phyloP scores from a whole-genome alignment of 2,888 invertebrate genomes.

The Hypercompe scribonia region DNA sequence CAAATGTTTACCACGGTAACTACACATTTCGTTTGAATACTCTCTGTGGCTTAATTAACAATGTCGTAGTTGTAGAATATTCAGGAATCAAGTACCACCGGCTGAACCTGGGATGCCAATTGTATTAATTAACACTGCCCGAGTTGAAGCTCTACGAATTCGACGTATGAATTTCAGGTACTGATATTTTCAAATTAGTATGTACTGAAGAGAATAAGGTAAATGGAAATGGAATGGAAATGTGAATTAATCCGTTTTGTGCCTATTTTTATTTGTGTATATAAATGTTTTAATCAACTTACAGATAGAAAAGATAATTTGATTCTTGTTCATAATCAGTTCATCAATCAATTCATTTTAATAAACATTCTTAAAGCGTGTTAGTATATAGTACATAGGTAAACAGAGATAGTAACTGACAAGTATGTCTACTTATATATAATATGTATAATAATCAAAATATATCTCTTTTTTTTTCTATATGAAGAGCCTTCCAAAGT shows the following conservation, averaged over 20 bases:
- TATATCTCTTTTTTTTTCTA: too few species aligned
- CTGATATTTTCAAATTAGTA: neutral
- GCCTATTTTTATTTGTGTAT: too few species aligned
- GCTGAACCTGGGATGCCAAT: neutral
- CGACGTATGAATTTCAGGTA: neutral
- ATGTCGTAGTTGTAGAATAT: neutral
- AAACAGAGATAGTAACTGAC: too few species aligned
- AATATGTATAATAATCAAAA: too few species aligned
- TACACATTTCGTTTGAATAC: constrained; percentile 8
- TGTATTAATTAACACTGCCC: constrained; percentile 10
- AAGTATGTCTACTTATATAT: too few species aligned
- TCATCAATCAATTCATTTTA: too few species aligned
- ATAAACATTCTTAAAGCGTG: too few species aligned
- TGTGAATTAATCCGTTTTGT: neutral
- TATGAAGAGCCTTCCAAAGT: too few species aligned
- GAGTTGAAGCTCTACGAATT: neutral
- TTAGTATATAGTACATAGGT: too few species aligned
- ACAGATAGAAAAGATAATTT: too few species aligned
- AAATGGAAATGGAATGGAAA: neutral
- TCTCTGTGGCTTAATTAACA: neutral
- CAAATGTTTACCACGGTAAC: neutral
- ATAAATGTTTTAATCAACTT: too few species aligned
- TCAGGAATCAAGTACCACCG: neutral
- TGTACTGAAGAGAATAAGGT: neutral
- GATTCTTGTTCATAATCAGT: too few species aligned